Evolutionary conservation across 1,140 invertebrate genomes (phyloP), one percentile per base, ranked within the genome.

Genomic region (Drosophila triauraria): DNA sequence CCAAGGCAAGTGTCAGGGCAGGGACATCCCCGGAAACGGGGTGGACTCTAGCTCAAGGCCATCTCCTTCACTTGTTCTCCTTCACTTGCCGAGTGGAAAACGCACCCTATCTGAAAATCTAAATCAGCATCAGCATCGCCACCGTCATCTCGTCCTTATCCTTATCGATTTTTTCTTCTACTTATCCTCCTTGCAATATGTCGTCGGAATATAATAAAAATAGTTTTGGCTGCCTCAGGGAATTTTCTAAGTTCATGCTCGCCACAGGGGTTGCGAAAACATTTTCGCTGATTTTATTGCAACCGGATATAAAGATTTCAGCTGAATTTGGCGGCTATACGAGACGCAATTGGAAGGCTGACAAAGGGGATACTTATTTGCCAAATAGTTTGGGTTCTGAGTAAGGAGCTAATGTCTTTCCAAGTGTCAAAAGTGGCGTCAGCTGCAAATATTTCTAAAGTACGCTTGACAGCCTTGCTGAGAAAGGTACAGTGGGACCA

Each of bases 201-300:
- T 72, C 44, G 8, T 54, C n/a, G 8, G 20, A 60, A 25, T 27
- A 15, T 7, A 63, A 64, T 38, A 13, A 69, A 53, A 72, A 72
- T 72, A 71, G 67, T 59, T 72, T 35, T 50, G 69, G 46, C 53
- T 43, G 40, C 9, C 65, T 59, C 67, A 35, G 46, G 44, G 67
- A 70, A 48, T 35, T 59, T 20, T 15, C 38, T 27, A 20, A 43
- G 46, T 68, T 50, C 43, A 8, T 44, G 35, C 50, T 42, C 42
- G 30, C 69, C 43, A 58, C 68, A 48, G 71, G 83, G 86, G 83
- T 87, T 83, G 83, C 75, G 63, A 84, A 84, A 60, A 76, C 35
- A 71, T 70, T 70, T 47, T 68, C n/a, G 44, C 54, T 50, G 53
- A 67, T 80, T 87, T 86, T 78, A 88, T 80, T 70, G 80, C 80